These are phyloP conservation scores for Harpagoxenus sublaevis DNA, from an alignment of 2,888 invertebrate genomes.

Conservation along the genomic window DNA sequence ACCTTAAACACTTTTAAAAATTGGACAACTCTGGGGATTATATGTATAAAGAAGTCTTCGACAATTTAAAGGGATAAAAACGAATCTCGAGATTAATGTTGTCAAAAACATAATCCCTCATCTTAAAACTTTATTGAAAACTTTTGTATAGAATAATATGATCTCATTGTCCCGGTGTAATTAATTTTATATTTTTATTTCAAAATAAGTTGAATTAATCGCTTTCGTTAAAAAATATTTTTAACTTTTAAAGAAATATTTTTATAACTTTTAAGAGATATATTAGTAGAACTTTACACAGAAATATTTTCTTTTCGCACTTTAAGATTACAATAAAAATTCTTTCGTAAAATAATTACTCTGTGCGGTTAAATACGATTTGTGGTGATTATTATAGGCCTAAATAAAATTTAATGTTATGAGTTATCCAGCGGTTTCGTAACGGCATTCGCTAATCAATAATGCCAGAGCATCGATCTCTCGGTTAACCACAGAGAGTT, in stretches of 20 bases:
- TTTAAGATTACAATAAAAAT: not conserved
- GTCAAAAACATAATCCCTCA: slow-evolving; percentile 2
- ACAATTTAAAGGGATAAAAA: slow-evolving; percentile 1
- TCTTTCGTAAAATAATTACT: not conserved
- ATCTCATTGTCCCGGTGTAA: not conserved
- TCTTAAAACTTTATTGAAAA: not conserved
- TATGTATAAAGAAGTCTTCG: not conserved
- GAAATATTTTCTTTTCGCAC: not conserved
- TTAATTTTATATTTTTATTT: not conserved
- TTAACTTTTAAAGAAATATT: not conserved
- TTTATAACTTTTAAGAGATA: too few relatives aligned
- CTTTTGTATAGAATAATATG: not conserved
- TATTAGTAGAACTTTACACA: not conserved
- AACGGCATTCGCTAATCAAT: slow-evolving; percentile 1
- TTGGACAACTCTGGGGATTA: not conserved
- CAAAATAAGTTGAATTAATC: not conserved
- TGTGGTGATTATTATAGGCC: slow-evolving; percentile 3
- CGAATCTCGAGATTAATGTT: not conserved
- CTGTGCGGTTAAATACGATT: not conserved
- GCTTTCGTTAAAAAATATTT: not conserved
- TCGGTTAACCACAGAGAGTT: slow-evolving; percentile 26
- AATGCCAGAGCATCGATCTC: slow-evolving; percentile 21
- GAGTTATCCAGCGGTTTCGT: not conserved
- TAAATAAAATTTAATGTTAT: not conserved
- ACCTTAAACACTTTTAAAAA: slow-evolving; percentile 21